These are phyloP conservation scores for Neodiprion virginianus DNA, from an alignment of 1,140 invertebrate species.

Conservation along the genomic window DNA sequence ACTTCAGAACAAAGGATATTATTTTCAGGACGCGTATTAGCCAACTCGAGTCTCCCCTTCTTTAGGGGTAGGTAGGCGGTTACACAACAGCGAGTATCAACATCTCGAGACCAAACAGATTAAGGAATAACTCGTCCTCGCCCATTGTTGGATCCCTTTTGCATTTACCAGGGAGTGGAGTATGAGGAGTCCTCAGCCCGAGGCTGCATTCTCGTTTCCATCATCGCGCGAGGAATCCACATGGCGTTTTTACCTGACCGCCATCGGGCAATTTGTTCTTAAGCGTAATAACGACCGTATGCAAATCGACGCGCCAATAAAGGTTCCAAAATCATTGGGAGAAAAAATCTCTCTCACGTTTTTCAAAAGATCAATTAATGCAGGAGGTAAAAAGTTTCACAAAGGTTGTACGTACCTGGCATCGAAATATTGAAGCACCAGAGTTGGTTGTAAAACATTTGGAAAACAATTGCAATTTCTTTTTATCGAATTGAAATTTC, in stretches of 20 bases:
- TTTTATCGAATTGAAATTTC: no score
- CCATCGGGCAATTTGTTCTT: not conserved
- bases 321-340: not conserved
- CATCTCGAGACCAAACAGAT: constrained; percentile 5
- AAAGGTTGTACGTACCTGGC: not conserved
- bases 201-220: not conserved
- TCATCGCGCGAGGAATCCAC: not conserved
- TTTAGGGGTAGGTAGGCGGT: not conserved
- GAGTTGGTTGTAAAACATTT: no score
- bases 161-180: not conserved
- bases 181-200: not conserved
- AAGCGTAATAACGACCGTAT: not conserved
- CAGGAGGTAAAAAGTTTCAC: not conserved
- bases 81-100: not conserved
- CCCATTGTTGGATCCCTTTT: constrained; percentile 7
- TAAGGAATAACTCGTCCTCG: not conserved
- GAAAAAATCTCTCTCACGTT: not conserved
- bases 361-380: not conserved
- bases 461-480: no score
- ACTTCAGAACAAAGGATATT: not conserved
- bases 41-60: not conserved
- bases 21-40: not conserved
- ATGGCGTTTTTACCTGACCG: not conserved
- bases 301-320: not conserved
- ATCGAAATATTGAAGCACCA: no score